Evolutionary conservation across 1,140 invertebrate genomes (phyloP), one percentile per base, ranked within the genome.

Genomic region (Caenorhabditis inopinata): DNA sequence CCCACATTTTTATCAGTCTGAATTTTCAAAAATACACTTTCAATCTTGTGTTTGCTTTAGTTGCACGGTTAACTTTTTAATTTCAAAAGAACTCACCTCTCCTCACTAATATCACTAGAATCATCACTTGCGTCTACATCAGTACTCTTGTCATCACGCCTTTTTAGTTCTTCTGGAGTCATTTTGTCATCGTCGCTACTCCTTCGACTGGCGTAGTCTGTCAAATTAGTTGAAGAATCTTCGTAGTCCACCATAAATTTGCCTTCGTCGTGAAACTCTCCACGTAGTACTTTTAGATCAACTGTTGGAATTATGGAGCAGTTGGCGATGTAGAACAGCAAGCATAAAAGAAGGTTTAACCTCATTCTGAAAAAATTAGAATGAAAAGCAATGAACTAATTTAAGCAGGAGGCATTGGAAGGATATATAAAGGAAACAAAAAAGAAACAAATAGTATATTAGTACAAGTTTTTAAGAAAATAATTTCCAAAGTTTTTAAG

Each of bases 1-100:
- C 58, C 58, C 58, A 68, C 58, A 68, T 11, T 68, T 68, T 68
- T 42, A 68, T 68, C 35, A 68, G 58, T 38, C 58, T 68, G 58
- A 68, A 68, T n/a, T 32, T 11, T 42, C 38, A 5, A 42, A 42
- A 42, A n/a, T n/a, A n/a, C n/a, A n/a, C n/a, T n/a, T n/a, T n/a
- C n/a, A n/a, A n/a, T n/a, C n/a, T n/a, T n/a, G n/a, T n/a, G n/a
- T n/a, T n/a, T n/a, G n/a, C n/a, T n/a, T n/a, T n/a, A n/a, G n/a
- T n/a, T n/a, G n/a, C n/a, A n/a, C n/a, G n/a, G n/a, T n/a, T n/a
- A 51, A 51, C n/a, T 6, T 6, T 51, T 25, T 21, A 7, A 21
- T 7, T 7, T 18, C 16, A 21, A 21, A 51, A 6, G n/a, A 7
- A 7, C 25, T 21, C 25, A 68, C 58, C 58, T 38, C 23, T 68